A percentile compares a stretch with the other conserved stretches of the same genome.
These are phyloP conservation scores for Desmophyllum pertusum DNA, from an alignment of 92 coral and sea anemone genomes.

Conservation along the genomic window DNA sequence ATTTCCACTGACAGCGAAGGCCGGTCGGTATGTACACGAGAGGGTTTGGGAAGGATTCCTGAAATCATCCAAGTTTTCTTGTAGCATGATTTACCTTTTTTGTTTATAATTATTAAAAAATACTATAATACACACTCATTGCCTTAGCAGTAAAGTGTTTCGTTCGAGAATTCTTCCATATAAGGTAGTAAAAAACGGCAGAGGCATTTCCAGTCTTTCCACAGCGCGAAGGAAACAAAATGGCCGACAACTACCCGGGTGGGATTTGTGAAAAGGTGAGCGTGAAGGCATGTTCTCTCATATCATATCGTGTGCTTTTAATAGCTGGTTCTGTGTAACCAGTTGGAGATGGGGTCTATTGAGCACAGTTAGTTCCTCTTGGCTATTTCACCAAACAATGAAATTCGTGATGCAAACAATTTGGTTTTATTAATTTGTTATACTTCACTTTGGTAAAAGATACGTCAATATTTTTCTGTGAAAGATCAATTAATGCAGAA, in stretches of 20 bases:
- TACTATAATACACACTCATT: too few species aligned
- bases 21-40: too few species aligned
- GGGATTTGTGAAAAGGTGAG: neutral
- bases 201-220: neutral
- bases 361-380: neutral
- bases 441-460: neutral
- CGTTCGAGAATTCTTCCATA: neutral
- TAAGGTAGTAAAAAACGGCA: neutral
- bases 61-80: too few species aligned
- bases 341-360: neutral
- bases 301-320: neutral
- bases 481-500: neutral
- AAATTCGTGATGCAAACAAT: neutral
- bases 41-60: too few species aligned
- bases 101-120: too few species aligned
- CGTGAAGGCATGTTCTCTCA: neutral
- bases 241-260: neutral
- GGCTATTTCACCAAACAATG: neutral
- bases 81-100: too few species aligned
- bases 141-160: neutral
- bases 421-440: neutral
- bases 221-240: neutral
- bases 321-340: neutral
- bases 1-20: too few species aligned
- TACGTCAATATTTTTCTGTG: neutral